Base-by-base conservation (phyloP, 1,140 invertebrate species). In the Chrysoperla carnea region DNA sequence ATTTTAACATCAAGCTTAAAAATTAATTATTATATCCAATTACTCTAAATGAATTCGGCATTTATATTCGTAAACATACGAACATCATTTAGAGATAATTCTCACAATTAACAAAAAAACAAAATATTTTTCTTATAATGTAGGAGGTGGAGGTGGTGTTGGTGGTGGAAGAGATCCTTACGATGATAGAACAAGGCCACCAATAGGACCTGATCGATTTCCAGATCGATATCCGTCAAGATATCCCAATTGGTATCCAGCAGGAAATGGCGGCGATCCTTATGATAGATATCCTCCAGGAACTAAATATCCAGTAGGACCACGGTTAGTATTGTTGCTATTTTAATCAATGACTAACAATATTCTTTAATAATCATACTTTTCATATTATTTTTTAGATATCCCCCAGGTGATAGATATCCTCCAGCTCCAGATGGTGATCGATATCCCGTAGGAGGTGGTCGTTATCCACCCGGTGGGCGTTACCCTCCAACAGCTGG, bases 241-340 rank as follows among this genome's bases (percentile, higher is more conserved):
- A 27, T 42, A 41, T 12, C 36, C 36, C 29, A 38, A 39, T 12
- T 36, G 45, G 13, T 50, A 46, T 44, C 47, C 47, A 41, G 45
- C 49, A 40, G 43, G 42, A 14, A 44, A 40, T 37, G 47, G 47
- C 12, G 49, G 46, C n/a, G 50, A 41, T 14, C 44, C 50, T 38
- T 12, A 33, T 33, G 8, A 8, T 33, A 12, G 6, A 11, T 11
- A 12, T 47, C 62, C 66, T 40, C 50, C 49, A 23, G 54, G 62
- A 56, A 53, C 68, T 58, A 60, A 67, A 60, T 62, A 59, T 47
- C 63, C 63, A 43, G 55, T 59, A 48, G 54, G 50, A 45, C 17
- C 17, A 23, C 17, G 17, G 17, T 23, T 23, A 23, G 17, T 5
- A 23, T 23, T 3, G 2, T 23, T 23, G 2, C 2, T 23, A 23